Evolutionary conservation across 2,888 invertebrate genomes (phyloP), one percentile per base, ranked within the genome.

Genomic region (Cheilosia impressa): DNA sequence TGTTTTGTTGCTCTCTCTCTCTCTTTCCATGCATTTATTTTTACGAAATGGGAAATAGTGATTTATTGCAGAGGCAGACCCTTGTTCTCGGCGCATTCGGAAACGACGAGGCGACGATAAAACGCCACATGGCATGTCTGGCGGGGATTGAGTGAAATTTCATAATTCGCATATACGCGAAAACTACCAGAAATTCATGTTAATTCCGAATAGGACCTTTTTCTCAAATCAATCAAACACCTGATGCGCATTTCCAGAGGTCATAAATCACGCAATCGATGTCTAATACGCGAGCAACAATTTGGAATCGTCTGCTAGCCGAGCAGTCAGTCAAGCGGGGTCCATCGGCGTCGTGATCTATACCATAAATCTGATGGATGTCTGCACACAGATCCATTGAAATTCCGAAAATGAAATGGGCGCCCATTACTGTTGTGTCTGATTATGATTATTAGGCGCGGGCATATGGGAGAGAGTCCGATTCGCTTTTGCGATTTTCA

Each of bases 111-210:
- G 0, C 31, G 62, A 75, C 69, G 68, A 57, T 80, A 84, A 84
- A 84, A 81, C 81, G 85, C 85, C 85, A 81, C 85, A 85, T 85
- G 81, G 85, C 81, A 85, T 85, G 85, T 85, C 81, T 77, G 81
- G 72, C 31, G 34, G 13, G 45, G 53, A 24, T 41, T 43, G 47
- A 55, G 53, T 68, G 41, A 69, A 73, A 68, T 55, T 78, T 63
- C 58, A 22, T 24, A 57, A 50, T 43, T 47, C 41, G 31, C 45
- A 22, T 34, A 71, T 19, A 1, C 24, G 45, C 57, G 31, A 24
- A 24, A 22, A 24, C 22, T 24, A 15, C 31, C 19, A 47, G 27
- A 68, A 47, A 7, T 55, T 72, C 66, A 79, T 79, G 78, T 73
- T 73, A 73, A 79, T 68, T 68, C 58, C 38, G 52, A 69, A 47